Base-by-base conservation (phyloP, 2,888 invertebrate genomes). In the Spisula subtruncata region DNA sequence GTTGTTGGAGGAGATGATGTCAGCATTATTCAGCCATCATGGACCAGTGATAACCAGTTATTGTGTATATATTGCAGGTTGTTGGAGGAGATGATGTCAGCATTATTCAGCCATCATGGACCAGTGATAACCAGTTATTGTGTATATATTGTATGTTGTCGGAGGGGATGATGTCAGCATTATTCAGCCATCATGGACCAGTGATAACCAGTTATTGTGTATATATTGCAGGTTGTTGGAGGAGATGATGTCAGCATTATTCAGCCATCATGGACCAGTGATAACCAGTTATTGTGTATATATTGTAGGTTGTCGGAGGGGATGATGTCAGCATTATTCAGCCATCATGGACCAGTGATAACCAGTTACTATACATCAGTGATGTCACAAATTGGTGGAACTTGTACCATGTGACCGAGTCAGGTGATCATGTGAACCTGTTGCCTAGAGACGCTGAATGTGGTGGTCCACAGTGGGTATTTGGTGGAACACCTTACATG, bases 371-470 rank as follows among this genome's bases (percentile, higher is more conserved):
- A 81, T 96, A 95, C 89, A 95, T 97, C 75, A 93, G 96, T 85
- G 97, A 97, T 93, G 93, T 94, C 75, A 95, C 95, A 29, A 95
- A 96, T 86, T 97, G 96, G 96, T 97, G 97, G 97, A 97, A 97
- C 90, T 92, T 97, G 82, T 97, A 97, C 92, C 93, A 93, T 87
- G 94, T 96, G 86, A 94, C 95, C 8, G 18, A 85, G 14, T 85
- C 92, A 81, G 96, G 95, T 75, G 91, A 94, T 29, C 95, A 95
- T 88, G 93, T 93, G 10, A 96, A 96, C 88, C 85, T 96, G 75
- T 87, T 92, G 18, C 94, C 94, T 10, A 90, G 85, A 41, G 88
- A 91, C 16, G 75, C 86, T 35, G 96, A 97, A 88, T 93, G 96
- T 80, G 96, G 96, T 2, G 92, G 93, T 5, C 96, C 96, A 35